Conservation (phyloP, 37 sponge, comb jelly and placozoan genomes). For the Theonella swinhoei region DNA sequence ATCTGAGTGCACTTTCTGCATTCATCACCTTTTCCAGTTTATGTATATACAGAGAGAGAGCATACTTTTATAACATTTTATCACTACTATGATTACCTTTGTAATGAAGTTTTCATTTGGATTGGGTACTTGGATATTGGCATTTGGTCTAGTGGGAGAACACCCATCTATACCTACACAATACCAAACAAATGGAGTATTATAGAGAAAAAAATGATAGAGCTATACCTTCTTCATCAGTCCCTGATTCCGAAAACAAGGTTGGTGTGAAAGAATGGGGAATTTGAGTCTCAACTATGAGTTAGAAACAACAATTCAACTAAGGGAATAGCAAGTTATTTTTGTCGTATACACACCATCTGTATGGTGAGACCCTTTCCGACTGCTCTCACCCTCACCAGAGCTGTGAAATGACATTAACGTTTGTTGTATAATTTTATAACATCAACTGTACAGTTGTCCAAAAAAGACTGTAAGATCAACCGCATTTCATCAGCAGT, state of each 20-base stretch:
- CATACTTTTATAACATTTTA: neutral
- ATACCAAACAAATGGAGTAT: neutral
- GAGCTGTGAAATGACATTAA: neutral
- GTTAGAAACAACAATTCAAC: too few species aligned
- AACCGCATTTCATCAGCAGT: neutral
- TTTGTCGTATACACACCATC: too few species aligned
- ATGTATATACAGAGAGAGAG: too few species aligned
- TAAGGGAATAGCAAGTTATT: too few species aligned
- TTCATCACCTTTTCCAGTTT: neutral
- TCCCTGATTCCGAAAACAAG: neutral
- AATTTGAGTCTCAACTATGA: neutral
- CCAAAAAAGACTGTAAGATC: neutral
- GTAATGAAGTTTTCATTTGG: too few species aligned
- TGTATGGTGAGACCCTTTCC: too few species aligned
- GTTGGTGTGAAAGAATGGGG: neutral
- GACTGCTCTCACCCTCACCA: neutral
- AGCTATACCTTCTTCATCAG: neutral
- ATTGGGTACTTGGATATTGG: too few species aligned
- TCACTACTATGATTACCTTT: neutral
- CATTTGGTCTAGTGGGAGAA: neutral
- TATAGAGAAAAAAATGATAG: neutral
- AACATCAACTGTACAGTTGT: neutral
- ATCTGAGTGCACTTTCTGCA: neutral
- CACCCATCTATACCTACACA: neutral
- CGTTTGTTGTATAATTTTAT: neutral